A percentile compares a stretch with the other conserved stretches of the same genome.
Evolutionary conservation across 2,888 invertebrate species (phyloP).

Genomic region (Scrobipalpa atriplicella): DNA sequence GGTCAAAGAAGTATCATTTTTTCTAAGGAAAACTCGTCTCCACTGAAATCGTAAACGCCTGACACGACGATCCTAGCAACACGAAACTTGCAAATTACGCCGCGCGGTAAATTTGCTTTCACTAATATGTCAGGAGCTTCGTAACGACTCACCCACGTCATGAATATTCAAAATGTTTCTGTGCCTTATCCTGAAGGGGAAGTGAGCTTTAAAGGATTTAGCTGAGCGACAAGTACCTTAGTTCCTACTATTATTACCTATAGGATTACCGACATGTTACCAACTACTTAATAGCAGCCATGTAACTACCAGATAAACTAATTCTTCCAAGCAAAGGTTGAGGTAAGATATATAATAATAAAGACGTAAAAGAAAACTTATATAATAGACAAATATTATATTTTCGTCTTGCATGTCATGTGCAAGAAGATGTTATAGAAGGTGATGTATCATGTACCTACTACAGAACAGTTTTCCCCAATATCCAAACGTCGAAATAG

Average conservation of each 20-base stretch:
- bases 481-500: too few relatives aligned
- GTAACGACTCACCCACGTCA: slow-evolving; percentile 46
- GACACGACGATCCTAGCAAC: slow-evolving; percentile 27
- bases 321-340: too few relatives aligned
- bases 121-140: slow-evolving; percentile 56
- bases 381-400: too few relatives aligned
- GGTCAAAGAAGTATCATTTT: too few relatives aligned
- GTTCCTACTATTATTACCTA: slow-evolving; percentile 49
- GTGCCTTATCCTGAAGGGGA: slow-evolving; percentile 49
- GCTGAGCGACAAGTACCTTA: slow-evolving; percentile 57
- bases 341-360: too few relatives aligned
- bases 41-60: slow-evolving; percentile 9
- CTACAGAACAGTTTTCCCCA: too few relatives aligned
- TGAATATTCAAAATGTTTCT: slow-evolving; percentile 39
- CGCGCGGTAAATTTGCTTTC: slow-evolving; percentile 53
- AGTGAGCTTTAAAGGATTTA: slow-evolving; percentile 63
- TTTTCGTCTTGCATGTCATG: too few relatives aligned
- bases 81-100: slow-evolving; percentile 35
- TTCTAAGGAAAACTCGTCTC: neutral
- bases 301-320: too few relatives aligned
- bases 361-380: too few relatives aligned
- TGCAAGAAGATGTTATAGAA: too few relatives aligned
- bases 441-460: too few relatives aligned
- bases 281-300: neutral
- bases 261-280: neutral